Evolutionary conservation across 2,113 vertebrate genomes (phyloP).

Genomic region (Zeus faber): DNA sequence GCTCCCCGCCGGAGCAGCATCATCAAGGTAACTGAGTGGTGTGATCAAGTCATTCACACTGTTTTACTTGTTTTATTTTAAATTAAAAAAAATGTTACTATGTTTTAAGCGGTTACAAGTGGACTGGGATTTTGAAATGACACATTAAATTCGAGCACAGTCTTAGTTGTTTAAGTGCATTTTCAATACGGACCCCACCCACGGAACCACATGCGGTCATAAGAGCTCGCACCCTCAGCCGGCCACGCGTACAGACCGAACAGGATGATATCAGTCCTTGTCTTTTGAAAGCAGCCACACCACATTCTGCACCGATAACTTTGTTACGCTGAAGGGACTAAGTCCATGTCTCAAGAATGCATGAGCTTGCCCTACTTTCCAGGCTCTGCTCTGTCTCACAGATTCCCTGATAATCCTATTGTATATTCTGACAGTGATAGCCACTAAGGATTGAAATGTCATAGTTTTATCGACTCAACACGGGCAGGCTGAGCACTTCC

Average conservation of each 20-base stretch:
- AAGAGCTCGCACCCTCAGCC: too few species aligned
- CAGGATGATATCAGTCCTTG: not conserved
- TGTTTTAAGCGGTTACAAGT: too few species aligned
- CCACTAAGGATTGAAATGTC: not conserved
- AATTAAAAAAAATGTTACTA: not conserved
- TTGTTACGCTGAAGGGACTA: not conserved
- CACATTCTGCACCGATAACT: constrained; percentile 14
- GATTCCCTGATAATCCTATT: not conserved
- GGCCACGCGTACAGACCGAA: not conserved
- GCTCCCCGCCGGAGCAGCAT: constrained; percentile 94
- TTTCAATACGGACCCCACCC: too few species aligned
- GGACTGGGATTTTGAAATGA: too few species aligned
- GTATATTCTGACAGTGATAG: not conserved
- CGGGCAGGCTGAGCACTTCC: too few species aligned
- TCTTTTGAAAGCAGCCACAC: constrained; percentile 8
- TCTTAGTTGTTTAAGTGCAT: too few species aligned
- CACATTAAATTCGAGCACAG: not conserved
- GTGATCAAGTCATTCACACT: not conserved
- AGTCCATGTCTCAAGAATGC: not conserved
- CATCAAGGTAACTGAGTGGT: constrained; percentile 82
- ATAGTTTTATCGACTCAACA: not conserved
- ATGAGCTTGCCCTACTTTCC: constrained; percentile 10
- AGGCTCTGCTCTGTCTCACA: not conserved
- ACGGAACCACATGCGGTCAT: too few species aligned
- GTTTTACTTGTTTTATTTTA: not conserved